Conservation (phyloP, 2,888 invertebrate species). For the Gandaritis pyraliata region DNA sequence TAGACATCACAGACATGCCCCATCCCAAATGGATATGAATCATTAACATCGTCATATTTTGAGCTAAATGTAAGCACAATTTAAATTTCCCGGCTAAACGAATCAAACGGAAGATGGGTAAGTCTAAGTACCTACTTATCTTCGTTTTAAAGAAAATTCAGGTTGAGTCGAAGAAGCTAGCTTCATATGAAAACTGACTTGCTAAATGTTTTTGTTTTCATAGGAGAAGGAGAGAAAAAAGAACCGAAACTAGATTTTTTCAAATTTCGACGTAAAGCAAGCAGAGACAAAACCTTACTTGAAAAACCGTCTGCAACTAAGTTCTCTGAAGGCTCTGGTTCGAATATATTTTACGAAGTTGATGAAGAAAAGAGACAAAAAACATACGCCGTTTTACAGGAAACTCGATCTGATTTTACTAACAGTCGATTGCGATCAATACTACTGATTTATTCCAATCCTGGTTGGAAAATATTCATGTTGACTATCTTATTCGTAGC, state of each 20-base stretch:
- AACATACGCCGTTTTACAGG: conserved; percentile 74
- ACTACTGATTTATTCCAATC: conserved; percentile 68
- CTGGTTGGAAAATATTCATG: conserved; percentile 69
- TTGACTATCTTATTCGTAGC: conserved; percentile 65
- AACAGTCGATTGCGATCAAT: conserved; percentile 65
- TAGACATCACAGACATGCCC: conserved; percentile 30
- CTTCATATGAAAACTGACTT: too few relatives aligned
- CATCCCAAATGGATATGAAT: conserved; percentile 29
- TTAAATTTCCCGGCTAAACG: conserved; percentile 18
- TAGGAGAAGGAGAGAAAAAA: conserved; percentile 41
- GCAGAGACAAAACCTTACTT: conserved; percentile 51
- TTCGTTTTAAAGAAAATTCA: neutral
- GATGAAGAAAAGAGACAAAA: conserved; percentile 59
- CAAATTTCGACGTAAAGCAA: conserved; percentile 59
- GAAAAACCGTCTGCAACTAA: conserved; percentile 15
- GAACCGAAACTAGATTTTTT: conserved; percentile 58
- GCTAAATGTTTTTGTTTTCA: conserved; percentile 9
- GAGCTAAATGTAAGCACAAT: conserved; percentile 16
- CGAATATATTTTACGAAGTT: conserved; percentile 51
- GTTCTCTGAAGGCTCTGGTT: conserved; percentile 37
- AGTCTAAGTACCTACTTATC: conserved; percentile 10
- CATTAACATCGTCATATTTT: conserved; percentile 18
- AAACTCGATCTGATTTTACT: conserved; percentile 66
- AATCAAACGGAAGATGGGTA: conserved; percentile 31
- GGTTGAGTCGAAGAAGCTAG: too few relatives aligned